Evolutionary conservation across 2,797 vertebrate genomes (phyloP).

Genomic region (Gymnoscopelus braueri): DNA sequence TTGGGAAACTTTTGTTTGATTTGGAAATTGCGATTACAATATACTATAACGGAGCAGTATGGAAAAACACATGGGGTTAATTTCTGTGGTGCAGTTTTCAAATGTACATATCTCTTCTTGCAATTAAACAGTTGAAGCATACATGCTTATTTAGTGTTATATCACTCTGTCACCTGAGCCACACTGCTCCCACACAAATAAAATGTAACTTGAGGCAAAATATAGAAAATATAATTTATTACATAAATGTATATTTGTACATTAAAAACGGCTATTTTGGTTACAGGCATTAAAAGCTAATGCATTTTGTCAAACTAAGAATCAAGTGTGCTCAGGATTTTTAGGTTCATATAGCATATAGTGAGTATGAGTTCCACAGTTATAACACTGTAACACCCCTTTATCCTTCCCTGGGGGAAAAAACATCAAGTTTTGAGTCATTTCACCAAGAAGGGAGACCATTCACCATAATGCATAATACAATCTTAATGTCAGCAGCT

Average conservation of each 20-base stretch:
- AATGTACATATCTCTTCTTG: conserved; percentile 64
- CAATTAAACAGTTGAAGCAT: conserved; percentile 67
- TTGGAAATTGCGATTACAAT: conserved; percentile 5
- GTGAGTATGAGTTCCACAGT: conserved; percentile 34
- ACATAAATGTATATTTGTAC: conserved; percentile 27
- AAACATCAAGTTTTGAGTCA: conserved; percentile 41
- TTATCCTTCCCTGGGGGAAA: conserved; percentile 35
- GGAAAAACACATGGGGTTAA: conserved; percentile 10
- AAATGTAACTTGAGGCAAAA: conserved; percentile 23
- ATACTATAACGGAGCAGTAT: conserved; percentile 17
- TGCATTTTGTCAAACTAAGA: conserved; percentile 57
- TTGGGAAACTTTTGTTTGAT: conserved; percentile 31
- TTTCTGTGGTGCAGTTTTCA: conserved; percentile 21
- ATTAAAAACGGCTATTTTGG: conserved; percentile 42
- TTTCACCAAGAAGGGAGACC: conserved; percentile 31
- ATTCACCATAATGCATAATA: conserved; percentile 4
- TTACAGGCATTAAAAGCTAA: conserved; percentile 45
- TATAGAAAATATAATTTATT: conserved; percentile 74
- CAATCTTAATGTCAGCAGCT: conserved; percentile 37
- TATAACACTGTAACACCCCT: conserved; percentile 40
- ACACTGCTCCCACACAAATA: conserved; percentile 7
- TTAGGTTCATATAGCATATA: conserved; percentile 15
- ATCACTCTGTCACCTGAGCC: conserved; percentile 14
- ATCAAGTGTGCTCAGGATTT: conserved; percentile 74
- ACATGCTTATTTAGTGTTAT: conserved; percentile 13